Evolutionary conservation across 2,797 vertebrate genomes (phyloP).

Genomic region (Nyctibius grandis): DNA sequence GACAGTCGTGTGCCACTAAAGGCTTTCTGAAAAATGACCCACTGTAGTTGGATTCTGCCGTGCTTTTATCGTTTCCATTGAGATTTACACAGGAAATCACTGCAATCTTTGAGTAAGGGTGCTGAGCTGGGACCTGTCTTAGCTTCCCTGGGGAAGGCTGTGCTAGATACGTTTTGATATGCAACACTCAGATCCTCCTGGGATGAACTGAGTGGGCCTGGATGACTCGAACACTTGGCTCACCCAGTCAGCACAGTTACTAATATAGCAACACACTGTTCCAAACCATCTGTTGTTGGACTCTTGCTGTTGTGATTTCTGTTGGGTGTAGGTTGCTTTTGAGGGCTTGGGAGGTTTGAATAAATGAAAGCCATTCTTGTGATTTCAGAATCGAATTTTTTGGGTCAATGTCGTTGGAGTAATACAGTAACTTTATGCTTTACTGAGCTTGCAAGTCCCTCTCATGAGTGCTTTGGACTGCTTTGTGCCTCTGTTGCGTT

Average conservation of each 20-base stretch:
- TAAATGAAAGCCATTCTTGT: not conserved
- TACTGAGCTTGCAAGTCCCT: not conserved
- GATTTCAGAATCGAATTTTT: not conserved
- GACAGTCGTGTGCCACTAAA: not conserved
- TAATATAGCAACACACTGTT: not conserved
- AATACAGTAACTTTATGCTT: not conserved
- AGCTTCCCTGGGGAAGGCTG: not conserved
- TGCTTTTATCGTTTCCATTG: not conserved
- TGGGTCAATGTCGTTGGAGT: not conserved
- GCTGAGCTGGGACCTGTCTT: not conserved
- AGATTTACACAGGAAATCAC: not conserved
- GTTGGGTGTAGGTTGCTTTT: not conserved
- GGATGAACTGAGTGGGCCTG: not conserved
- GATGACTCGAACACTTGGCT: not conserved
- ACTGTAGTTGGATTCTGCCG: not conserved
- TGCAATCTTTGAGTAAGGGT: not conserved
- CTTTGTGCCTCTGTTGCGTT: not conserved
- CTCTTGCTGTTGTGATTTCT: not conserved
- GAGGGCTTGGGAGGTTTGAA: not conserved
- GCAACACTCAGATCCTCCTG: not conserved
- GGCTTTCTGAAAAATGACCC: not conserved
- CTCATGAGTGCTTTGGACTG: accelerated
- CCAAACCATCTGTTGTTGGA: not conserved
- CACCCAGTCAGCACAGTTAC: not conserved
- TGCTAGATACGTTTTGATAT: not conserved